Conservation (phyloP, 2,797 vertebrate species). For the Myiotriccus ornatus region DNA sequence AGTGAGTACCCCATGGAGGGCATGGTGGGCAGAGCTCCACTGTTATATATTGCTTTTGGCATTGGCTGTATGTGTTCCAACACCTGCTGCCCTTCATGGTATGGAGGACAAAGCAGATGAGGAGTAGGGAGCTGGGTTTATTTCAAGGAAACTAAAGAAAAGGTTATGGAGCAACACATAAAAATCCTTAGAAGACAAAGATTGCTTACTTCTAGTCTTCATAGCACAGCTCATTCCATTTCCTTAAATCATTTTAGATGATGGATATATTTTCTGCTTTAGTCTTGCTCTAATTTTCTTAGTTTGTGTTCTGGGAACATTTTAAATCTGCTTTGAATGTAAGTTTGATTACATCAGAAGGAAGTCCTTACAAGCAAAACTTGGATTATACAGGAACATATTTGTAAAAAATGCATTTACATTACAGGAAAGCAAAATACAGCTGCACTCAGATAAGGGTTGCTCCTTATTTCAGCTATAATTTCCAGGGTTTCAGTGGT, state of each 20-base stretch:
- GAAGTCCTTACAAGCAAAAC: conserved; percentile 15
- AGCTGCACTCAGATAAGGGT: not conserved
- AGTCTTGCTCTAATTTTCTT: not conserved
- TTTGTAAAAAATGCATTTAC: conserved; percentile 27
- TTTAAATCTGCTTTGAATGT: not conserved
- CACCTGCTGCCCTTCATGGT: not conserved
- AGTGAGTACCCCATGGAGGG: not conserved
- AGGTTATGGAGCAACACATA: not conserved
- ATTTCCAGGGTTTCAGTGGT: not conserved
- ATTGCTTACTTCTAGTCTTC: not conserved
- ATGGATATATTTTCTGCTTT: not conserved
- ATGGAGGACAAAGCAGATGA: not conserved
- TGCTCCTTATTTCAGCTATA: not conserved
- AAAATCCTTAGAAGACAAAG: not conserved
- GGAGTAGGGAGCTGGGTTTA: not conserved
- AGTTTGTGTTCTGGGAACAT: not conserved
- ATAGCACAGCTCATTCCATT: not conserved
- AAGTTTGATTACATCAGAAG: conserved; percentile 47
- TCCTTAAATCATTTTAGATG: conserved; percentile 3
- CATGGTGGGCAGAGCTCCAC: not conserved
- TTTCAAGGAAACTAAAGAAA: not conserved
- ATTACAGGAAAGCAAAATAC: not conserved
- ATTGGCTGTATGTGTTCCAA: not conserved
- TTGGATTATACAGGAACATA: not conserved
- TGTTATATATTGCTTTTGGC: not conserved